Conservation (phyloP, 1,140 invertebrate genomes). For the Coenobita brevimanus region DNA sequence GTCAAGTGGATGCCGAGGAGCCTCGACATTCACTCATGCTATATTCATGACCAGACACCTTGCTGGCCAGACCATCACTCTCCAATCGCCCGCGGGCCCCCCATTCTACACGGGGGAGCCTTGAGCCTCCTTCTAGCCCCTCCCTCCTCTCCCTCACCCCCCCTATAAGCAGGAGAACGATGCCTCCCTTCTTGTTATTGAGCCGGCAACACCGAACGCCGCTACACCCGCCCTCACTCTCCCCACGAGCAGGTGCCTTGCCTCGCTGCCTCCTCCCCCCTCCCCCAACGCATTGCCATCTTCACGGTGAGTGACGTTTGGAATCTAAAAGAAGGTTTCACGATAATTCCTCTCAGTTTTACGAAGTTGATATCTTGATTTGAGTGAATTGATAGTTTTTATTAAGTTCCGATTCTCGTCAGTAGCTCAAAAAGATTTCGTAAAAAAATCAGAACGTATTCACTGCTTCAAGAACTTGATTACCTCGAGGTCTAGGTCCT, state of each 20-base stretch:
- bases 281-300: no score
- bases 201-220: constrained; percentile 45
- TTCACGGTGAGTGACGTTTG: background rate
- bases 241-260: constrained; percentile 33
- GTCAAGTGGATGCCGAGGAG: no score
- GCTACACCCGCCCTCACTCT: constrained; percentile 37
- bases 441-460: no score
- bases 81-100: background rate
- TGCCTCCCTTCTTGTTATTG: constrained; percentile 46
- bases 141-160: background rate
- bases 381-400: no score
- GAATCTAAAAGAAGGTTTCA: no score
- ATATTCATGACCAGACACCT: constrained; percentile 47
- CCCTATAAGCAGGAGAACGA: constrained; percentile 44
- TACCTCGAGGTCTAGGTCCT: no score
- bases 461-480: no score
- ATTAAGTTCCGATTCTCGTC: no score
- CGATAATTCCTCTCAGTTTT: no score
- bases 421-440: no score
- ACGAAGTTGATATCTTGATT: no score
- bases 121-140: background rate
- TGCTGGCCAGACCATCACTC: constrained; percentile 35
- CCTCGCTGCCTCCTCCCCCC: background rate
- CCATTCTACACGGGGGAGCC: background rate
- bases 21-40: constrained; percentile 12